Percentiles rank a stretch among this genome's conserved stretches.
Evolutionary conservation across 2,797 vertebrate genomes (phyloP).

Genomic region (Poecilia velifera): DNA sequence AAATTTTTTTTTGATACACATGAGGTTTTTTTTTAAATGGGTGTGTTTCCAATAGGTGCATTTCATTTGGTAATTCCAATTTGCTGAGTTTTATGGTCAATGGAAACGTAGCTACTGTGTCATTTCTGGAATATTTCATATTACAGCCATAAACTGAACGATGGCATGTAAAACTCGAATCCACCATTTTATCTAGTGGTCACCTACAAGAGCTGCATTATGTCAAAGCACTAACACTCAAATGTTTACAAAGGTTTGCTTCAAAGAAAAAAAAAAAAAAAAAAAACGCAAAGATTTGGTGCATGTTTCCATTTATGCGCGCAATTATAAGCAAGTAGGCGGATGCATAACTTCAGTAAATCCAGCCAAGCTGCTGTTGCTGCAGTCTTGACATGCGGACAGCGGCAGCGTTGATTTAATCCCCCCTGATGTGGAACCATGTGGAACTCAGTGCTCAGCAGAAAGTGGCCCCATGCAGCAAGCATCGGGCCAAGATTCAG

Average conservation of each 20-base stretch:
- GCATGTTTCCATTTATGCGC: conserved; percentile 13
- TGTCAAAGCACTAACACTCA: conserved; percentile 30
- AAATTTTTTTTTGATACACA: too few species aligned
- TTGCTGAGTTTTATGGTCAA: too few species aligned
- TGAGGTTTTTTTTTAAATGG: too few species aligned
- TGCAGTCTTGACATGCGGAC: conserved; percentile 60
- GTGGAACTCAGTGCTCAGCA: conserved; percentile 75
- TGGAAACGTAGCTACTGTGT: too few species aligned
- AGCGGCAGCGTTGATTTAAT: conserved; percentile 68
- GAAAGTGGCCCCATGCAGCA: conserved; percentile 70
- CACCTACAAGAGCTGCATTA: conserved; percentile 28
- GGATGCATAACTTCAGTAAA: conserved; percentile 44
- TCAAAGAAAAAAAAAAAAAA: neutral
- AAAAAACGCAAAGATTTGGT: neutral
- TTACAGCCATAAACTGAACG: conserved; percentile 25
- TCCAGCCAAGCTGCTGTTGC: conserved; percentile 54
- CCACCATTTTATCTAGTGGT: conserved; percentile 15
- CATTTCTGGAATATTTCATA: conserved; percentile 41
- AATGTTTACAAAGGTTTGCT: conserved; percentile 16
- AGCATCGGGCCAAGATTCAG: conserved; percentile 44
- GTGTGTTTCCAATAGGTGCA: too few species aligned
- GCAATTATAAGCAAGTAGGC: neutral
- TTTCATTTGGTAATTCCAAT: too few species aligned
- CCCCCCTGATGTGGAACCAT: conserved; percentile 69
- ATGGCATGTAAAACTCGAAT: conserved; percentile 24